Evolutionary conservation across 1,140 invertebrate genomes (phyloP).

Genomic region (Drusus annulatus): DNA sequence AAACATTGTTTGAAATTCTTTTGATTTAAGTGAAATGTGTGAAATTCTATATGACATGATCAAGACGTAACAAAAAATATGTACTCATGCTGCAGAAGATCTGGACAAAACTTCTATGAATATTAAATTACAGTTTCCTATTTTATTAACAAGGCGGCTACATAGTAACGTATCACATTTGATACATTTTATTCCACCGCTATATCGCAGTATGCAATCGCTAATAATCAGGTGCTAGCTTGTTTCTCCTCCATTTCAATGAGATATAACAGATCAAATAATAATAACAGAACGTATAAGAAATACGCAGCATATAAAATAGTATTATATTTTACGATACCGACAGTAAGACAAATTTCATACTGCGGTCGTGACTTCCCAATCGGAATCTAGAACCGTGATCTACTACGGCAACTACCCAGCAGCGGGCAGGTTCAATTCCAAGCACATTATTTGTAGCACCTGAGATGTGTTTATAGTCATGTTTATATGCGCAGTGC

Average conservation of each 20-base stretch:
- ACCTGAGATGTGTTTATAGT: conserved; percentile 5
- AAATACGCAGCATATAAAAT: conserved; percentile 10
- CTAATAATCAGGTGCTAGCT: neutral
- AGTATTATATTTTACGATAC: neutral
- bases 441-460: neutral
- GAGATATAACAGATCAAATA: conserved; percentile 19
- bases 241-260: neutral
- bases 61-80: too few species aligned
- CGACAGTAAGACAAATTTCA: conserved; percentile 38
- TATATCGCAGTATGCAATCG: too few species aligned
- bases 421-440: conserved; percentile 28
- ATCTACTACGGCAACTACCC: neutral
- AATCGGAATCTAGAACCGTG: conserved; percentile 26
- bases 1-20: too few species aligned
- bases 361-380: conserved; percentile 31
- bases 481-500: neutral
- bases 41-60: too few species aligned
- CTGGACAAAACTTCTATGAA: too few species aligned
- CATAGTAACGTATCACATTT: too few species aligned
- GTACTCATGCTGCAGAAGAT: too few species aligned
- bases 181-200: too few species aligned
- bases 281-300: neutral
- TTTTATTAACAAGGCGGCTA: too few species aligned
- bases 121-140: too few species aligned
- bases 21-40: too few species aligned